phyloP scores from a whole-genome alignment of 2,113 vertebrate species.

The Pleuronectes platessa region DNA sequence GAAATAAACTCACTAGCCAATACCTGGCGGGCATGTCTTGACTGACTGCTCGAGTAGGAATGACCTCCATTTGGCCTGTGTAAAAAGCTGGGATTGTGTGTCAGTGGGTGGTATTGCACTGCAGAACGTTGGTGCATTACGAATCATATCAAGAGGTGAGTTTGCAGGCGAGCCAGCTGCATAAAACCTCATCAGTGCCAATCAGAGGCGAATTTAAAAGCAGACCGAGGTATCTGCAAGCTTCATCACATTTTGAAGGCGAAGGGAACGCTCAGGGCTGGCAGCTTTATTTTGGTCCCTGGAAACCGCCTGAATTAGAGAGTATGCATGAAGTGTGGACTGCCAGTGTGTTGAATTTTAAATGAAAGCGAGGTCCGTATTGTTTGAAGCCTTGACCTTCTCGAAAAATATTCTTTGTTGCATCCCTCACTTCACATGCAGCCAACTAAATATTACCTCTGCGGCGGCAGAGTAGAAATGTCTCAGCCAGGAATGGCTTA shows the following conservation, averaged over 20 bases:
- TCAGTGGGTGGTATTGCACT: conserved; percentile 60
- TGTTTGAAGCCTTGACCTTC: conserved; percentile 58
- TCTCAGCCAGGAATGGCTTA: conserved; percentile 46
- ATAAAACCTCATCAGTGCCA: conserved; percentile 65
- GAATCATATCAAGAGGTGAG: conserved; percentile 56
- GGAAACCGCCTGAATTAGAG: conserved; percentile 38
- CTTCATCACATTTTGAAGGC: conserved; percentile 39
- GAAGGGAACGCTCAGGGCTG: conserved; percentile 1
- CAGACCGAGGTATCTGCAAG: conserved; percentile 36
- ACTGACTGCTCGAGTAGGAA: conserved; percentile 76
- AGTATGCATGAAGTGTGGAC: conserved; percentile 5
- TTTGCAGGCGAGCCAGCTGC: conserved; percentile 54
- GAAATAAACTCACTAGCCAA: conserved; percentile 75
- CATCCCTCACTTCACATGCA: conserved; percentile 31
- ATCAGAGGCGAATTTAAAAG: conserved; percentile 61
- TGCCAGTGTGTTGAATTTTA: conserved; percentile 22
- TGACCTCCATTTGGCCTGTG: conserved; percentile 76
- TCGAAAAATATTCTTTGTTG: conserved; percentile 33
- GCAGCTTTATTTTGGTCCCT: conserved; percentile 39
- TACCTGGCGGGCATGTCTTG: conserved; percentile 74
- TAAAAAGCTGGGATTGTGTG: conserved; percentile 65
- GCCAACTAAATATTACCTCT: conserved; percentile 54
- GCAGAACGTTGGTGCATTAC: conserved; percentile 60
- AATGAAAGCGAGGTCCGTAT: conserved; percentile 38
- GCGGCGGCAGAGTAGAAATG: conserved; percentile 45